phyloP scores from a whole-genome alignment of 2,113 vertebrate species.

The Prietella phreatophila region DNA sequence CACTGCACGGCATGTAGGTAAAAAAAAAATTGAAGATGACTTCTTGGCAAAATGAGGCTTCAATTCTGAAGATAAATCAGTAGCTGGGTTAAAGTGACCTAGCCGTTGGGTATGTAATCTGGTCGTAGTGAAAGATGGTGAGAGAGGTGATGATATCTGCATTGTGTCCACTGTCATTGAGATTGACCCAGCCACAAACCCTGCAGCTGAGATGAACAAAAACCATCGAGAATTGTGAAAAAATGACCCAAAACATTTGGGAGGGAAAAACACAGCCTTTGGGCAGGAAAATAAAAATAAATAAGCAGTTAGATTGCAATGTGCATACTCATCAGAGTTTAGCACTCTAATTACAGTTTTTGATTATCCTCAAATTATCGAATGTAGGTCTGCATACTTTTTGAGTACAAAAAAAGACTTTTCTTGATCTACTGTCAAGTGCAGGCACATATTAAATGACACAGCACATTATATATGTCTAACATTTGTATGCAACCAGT shows the following conservation, averaged over 20 bases:
- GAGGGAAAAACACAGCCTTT: neutral
- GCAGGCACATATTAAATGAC: neutral
- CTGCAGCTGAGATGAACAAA: neutral
- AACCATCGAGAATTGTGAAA: neutral
- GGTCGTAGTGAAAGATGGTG: neutral
- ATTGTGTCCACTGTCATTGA: neutral
- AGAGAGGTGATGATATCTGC: conserved; percentile 2
- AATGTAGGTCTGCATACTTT: neutral
- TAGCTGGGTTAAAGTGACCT: conserved; percentile 14
- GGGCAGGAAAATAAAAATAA: neutral
- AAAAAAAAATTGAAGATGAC: neutral
- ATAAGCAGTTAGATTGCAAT: neutral
- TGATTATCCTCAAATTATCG: neutral
- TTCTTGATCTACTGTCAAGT: neutral
- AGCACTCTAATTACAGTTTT: neutral
- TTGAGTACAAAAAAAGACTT: conserved; percentile 8
- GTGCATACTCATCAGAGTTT: neutral
- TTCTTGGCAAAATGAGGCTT: neutral
- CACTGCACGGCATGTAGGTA: neutral
- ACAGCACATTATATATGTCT: neutral
- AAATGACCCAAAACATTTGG: neutral
- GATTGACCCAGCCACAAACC: neutral
- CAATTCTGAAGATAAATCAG: neutral
- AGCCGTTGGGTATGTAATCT: neutral
- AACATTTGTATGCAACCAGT: conserved; percentile 28